Evolutionary conservation across 2,888 invertebrate species (phyloP).

Genomic region (Onthophagus sagittarius): DNA sequence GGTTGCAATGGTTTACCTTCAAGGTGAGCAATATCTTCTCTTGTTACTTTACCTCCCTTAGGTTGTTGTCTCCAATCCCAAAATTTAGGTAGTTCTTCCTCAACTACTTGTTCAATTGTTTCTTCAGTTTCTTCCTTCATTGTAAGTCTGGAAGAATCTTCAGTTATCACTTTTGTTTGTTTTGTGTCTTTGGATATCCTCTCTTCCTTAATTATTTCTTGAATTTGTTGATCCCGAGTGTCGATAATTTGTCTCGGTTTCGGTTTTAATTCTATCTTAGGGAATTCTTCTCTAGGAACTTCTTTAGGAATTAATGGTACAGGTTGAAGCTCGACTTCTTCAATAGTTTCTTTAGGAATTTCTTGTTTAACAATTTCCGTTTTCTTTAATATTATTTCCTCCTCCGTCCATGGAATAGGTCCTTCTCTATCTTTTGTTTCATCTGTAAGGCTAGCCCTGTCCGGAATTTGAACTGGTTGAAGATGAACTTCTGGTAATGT

Average conservation of each 20-base stretch:
- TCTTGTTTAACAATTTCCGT: conserved; percentile 30
- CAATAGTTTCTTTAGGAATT: conserved; percentile 22
- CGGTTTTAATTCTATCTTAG: conserved; percentile 16
- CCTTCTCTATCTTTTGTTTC: conserved; percentile 34
- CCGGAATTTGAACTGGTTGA: conserved; percentile 5
- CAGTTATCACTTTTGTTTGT: conserved; percentile 22
- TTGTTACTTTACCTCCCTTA: conserved; percentile 13
- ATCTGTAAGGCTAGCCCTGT: neutral
- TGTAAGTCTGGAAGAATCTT: conserved; percentile 35
- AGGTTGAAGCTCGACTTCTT: conserved; percentile 36
- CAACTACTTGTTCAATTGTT: conserved; percentile 14
- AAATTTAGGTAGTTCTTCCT: conserved; percentile 19
- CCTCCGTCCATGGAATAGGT: conserved; percentile 49
- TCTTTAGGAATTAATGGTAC: conserved; percentile 13
- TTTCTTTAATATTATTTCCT: conserved; percentile 11
- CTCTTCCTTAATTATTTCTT: neutral
- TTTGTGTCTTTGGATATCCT: conserved; percentile 14
- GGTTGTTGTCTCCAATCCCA: conserved; percentile 26
- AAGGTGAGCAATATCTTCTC: conserved; percentile 14
- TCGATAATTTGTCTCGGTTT: conserved; percentile 6
- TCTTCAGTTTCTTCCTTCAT: conserved; percentile 26
- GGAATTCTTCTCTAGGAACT: conserved; percentile 15
- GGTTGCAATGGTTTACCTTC: conserved; percentile 22
- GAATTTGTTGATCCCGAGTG: conserved; percentile 1
- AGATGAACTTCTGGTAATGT: conserved; percentile 1